Base-by-base conservation (phyloP, 2,797 vertebrate genomes). In the Muscicapa striata region DNA sequence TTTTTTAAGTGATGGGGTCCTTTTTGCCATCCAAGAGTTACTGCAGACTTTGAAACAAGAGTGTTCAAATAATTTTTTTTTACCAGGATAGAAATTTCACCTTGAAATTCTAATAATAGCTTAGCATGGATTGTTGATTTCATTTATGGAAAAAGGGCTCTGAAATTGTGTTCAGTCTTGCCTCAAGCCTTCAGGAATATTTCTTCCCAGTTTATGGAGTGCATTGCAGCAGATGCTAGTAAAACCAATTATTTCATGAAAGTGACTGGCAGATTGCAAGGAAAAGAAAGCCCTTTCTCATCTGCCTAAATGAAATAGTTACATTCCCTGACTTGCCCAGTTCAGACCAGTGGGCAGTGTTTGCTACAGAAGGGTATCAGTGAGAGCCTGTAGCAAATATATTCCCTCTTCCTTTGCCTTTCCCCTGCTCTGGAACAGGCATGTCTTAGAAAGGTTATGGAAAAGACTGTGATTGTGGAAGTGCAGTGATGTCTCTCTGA, bases 111-210 rank as follows among this genome's bases (percentile, higher is more conserved):
- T 86, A 91, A 90, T 87, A 87, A 91, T 51, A 91, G 81, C 63
- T 91, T 93, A 90, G n/a, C 90, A 86, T 78, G 77, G 72, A 80
- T 81, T 93, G 80, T 81, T 96, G 93, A 78, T 91, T 95, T 91
- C 68, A 74, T 70, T 96, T 94, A 83, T 36, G 78, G 80, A 95
- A 86, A 64, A 97, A 91, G 49, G 22, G 23, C 85, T 91, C 95
- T 95, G 87, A 96, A 97, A 94, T 92, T 96, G 92, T 96, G 94
- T 95, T 94, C 89, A 83, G 75, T 90, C 86, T 96, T 96, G 74
- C 89, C 94, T 97, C 91, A 96, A 94, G 81, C 72, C 86, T 94
- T 75, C 49, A 49, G 43, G 66, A 89, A 43, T 86, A 82, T 95
- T 97, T 92, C 52, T 84, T 89, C 72, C 45, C 46, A 46, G 69